Conservation (phyloP, 2,797 vertebrate genomes). For the Phalanger gymnotis region DNA sequence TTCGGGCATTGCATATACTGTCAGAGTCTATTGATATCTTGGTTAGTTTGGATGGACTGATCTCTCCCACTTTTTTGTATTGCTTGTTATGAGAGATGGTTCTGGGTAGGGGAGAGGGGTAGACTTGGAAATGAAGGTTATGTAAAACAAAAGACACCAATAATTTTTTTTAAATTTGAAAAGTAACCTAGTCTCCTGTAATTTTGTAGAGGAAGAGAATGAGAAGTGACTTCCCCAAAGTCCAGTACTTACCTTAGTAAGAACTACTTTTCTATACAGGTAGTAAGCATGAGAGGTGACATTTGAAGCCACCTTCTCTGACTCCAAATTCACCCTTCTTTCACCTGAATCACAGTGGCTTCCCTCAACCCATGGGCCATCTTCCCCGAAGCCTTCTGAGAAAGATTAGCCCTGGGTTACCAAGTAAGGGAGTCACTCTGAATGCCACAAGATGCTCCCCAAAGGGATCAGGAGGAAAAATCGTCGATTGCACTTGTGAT, state of each 20-base stretch:
- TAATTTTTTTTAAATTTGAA: background rate
- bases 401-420: slow-evolving; percentile 50
- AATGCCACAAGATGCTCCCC: slow-evolving; percentile 62
- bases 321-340: background rate
- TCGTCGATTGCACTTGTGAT: slow-evolving; percentile 81
- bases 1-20: background rate
- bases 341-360: background rate
- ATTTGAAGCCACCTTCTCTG: background rate
- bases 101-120: background rate
- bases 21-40: background rate
- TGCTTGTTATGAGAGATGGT: background rate
- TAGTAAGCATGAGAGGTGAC: background rate
- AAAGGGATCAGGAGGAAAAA: slow-evolving; percentile 75
- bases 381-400: slow-evolving; percentile 61
- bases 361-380: slow-evolving; percentile 46
- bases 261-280: background rate
- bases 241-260: background rate
- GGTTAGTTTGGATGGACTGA: background rate
- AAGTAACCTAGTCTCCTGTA: background rate
- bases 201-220: background rate
- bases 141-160: background rate
- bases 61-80: background rate
- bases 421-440: slow-evolving; percentile 59
- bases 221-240: background rate
- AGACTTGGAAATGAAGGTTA: background rate